phyloP scores from a whole-genome alignment of 1,140 invertebrate genomes.

The Nymphalis io region DNA sequence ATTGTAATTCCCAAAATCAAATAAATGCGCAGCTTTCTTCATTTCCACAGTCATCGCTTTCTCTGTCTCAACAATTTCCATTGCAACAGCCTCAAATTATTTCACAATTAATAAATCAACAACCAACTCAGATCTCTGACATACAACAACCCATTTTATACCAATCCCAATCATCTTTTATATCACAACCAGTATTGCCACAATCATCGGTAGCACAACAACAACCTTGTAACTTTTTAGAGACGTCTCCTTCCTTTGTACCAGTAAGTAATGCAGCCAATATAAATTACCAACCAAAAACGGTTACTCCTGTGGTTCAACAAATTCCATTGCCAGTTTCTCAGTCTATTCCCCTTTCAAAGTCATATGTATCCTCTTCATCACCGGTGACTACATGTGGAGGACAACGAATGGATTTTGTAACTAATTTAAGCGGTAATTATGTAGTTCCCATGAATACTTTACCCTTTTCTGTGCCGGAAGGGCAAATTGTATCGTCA shows the following conservation, averaged over 20 bases:
- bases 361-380: slow-evolving; percentile 22
- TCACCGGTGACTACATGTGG: slow-evolving; percentile 14
- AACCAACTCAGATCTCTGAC: slow-evolving; percentile 26
- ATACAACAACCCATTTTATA: slow-evolving; percentile 26
- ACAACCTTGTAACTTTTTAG: slow-evolving; percentile 19
- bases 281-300: slow-evolving; percentile 17
- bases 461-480: slow-evolving; percentile 14
- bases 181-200: slow-evolving; percentile 11
- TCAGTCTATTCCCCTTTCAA: slow-evolving; percentile 18
- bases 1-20: slow-evolving; percentile 23
- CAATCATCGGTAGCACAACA: slow-evolving; percentile 15
- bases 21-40: slow-evolving; percentile 22
- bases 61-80: background rate
- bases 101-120: slow-evolving; percentile 26
- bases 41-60: slow-evolving; percentile 20
- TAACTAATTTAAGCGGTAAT: slow-evolving; percentile 18
- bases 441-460: slow-evolving; percentile 8
- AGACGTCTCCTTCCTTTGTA: background rate
- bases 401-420: slow-evolving; percentile 14
- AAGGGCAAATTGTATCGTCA: slow-evolving; percentile 17
- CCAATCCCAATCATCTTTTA: slow-evolving; percentile 16
- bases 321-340: slow-evolving; percentile 18
- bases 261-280: slow-evolving; percentile 17
- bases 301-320: slow-evolving; percentile 13
- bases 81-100: slow-evolving; percentile 22